Conservation (phyloP, 2,888 invertebrate species). For the Drepana falcataria region DNA sequence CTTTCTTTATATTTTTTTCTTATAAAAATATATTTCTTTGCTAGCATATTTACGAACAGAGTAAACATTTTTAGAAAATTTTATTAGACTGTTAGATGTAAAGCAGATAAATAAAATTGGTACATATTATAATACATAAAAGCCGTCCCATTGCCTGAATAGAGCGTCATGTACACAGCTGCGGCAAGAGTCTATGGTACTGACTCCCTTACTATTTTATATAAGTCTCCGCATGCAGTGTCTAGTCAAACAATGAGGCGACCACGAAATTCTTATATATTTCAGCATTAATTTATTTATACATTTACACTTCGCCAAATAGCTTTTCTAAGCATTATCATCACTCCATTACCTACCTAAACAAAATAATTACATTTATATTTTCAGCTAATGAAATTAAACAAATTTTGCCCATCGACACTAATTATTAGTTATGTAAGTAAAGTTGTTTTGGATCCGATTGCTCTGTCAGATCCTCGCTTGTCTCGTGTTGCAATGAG, state of each 20-base stretch:
- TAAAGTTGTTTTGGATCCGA: constrained; percentile 39
- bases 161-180: constrained; percentile 6
- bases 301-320: constrained; percentile 68
- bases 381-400: constrained; percentile 43
- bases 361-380: constrained; percentile 52
- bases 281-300: constrained; percentile 67
- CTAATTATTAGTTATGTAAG: constrained; percentile 29
- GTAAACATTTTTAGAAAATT: constrained; percentile 48
- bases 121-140: constrained; percentile 55
- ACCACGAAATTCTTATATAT: constrained; percentile 40
- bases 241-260: constrained; percentile 47
- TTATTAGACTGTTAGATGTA: constrained; percentile 56
- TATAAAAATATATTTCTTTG: not conserved
- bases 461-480: constrained; percentile 18
- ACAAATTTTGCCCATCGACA: constrained; percentile 39
- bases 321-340: constrained; percentile 57
- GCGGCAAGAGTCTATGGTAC: too few relatives aligned
- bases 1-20: not conserved
- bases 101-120: constrained; percentile 71
- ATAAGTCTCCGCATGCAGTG: not conserved
- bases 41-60: constrained; percentile 37
- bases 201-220: too few relatives aligned
- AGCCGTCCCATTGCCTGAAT: constrained; percentile 50
- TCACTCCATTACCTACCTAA: constrained; percentile 54
- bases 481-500: too few relatives aligned